Evolutionary conservation across 2,888 invertebrate species (phyloP), one percentile per base, ranked within the genome.

Genomic region (Sturmia bella): DNA sequence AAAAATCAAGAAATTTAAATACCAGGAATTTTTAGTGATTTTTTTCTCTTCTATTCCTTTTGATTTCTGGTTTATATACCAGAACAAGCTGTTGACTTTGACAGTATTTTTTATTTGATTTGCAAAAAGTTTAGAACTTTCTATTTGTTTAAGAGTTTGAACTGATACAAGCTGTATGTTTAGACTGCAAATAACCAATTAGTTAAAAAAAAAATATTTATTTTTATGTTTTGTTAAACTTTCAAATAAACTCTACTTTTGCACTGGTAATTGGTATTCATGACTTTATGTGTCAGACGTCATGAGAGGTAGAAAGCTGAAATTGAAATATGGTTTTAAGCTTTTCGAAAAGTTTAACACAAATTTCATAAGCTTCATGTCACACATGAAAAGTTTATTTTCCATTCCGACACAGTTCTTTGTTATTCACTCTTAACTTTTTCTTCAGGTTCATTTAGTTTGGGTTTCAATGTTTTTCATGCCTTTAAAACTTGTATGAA

Each of bases 361-460:
- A 27, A 32, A 32, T 3, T 7, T 32, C 32, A 7, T 32, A 32
- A 32, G 32, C 32, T 32, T 7, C 32, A 3, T 32, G 32, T 32
- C 32, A 32, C 32, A 32, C 32, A 32, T 32, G 32, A 27, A 27
- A 27, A 27, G 27, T 27, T 27, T 27, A 27, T 27, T 4, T 48
- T 48, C 3, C 19, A 48, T 19, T 19, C 12, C 17, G 19, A 50
- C 32, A 32, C 7, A 54, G 11, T 54, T 32, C 11, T 15, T 32
- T n/a, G n/a, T n/a, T 11, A 32, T 17, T 56, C 17, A 37, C 12
- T 15, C 12, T 37, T 17, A 37, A 19, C 32, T 5, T 61, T 45
- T 48, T 39, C 17, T 54, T 54, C 19, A 69, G 56, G 54, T 56
- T 68, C 32, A 27, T 68, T 68, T 68, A 15, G 41, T 27, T 24